Conservation (phyloP, 1,140 invertebrate species). For the Melitaea cinxia region DNA sequence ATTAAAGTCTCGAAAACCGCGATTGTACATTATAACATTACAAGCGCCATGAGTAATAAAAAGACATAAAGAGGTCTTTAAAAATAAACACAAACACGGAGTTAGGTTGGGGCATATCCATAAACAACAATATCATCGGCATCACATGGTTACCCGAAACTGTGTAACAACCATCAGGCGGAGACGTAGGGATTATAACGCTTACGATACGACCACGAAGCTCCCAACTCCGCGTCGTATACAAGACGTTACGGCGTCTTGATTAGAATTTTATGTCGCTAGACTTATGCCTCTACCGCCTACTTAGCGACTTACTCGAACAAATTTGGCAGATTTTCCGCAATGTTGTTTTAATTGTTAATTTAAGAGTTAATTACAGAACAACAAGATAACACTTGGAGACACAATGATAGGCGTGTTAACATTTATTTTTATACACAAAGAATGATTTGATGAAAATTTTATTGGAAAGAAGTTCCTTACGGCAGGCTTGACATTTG, state of each 20-base stretch:
- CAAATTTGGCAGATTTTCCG: constrained; percentile 19
- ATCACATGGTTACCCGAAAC: constrained; percentile 23
- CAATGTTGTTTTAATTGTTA: constrained; percentile 4
- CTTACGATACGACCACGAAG: constrained; percentile 23
- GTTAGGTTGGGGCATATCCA: not conserved
- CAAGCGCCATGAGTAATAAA: not conserved
- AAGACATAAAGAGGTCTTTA: not conserved
- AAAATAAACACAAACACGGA: constrained; percentile 16
- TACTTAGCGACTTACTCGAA: constrained; percentile 18
- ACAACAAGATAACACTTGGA: not conserved
- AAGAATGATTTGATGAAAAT: too few relatives aligned
- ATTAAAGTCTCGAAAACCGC: not conserved
- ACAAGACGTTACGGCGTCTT: constrained; percentile 32
- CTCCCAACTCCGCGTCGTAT: constrained; percentile 13
- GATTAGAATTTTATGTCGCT: constrained; percentile 38
- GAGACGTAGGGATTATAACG: constrained; percentile 27
- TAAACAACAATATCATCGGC: constrained; percentile 27
- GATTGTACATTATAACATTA: not conserved
- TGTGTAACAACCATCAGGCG: constrained; percentile 19
- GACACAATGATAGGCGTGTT: not conserved
- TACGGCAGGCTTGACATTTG: too few relatives aligned
- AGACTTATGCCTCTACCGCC: constrained; percentile 23
- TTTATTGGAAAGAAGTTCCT: too few relatives aligned
- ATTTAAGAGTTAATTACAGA: not conserved
- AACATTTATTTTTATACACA: too few relatives aligned